Evolutionary conservation across 64 coral and sea anemone species (phyloP).

Genomic region (Dendronephthya gigantea): DNA sequence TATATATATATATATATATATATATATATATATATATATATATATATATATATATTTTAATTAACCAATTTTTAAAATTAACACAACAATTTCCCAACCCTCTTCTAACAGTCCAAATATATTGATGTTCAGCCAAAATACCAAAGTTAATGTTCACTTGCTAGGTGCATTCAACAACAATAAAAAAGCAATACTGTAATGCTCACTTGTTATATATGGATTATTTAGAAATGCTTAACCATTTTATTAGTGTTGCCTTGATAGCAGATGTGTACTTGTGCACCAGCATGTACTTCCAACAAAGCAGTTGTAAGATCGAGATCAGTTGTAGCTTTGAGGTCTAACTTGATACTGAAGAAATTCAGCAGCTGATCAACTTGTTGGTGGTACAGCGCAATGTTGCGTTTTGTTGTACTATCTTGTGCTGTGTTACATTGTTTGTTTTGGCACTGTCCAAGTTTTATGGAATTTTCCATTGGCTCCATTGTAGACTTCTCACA

Average conservation of each 20-base stretch:
- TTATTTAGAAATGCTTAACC: not conserved
- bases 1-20: no score
- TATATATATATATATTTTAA: no score
- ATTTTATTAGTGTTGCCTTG: not conserved
- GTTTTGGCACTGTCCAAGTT: not conserved
- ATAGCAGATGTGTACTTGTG: not conserved
- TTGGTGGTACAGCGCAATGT: conserved; percentile 24
- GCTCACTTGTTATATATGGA: no score
- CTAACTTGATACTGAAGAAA: not conserved
- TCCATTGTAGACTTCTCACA: conserved; percentile 30
- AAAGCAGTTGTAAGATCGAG: not conserved
- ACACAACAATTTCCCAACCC: no score
- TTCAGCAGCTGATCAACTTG: conserved; percentile 23
- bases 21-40: no score
- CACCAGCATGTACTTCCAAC: not conserved
- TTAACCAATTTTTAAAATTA: no score
- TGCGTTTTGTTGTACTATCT: conserved; percentile 10
- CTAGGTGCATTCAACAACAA: no score
- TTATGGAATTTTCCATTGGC: not conserved
- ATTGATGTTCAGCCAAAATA: no score
- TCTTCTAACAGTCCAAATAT: no score
- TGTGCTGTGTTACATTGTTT: conserved; percentile 1
- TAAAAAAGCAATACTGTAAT: no score
- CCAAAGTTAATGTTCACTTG: no score
- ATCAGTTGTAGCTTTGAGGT: not conserved